These are phyloP conservation scores for Cataglyphis albicans DNA, from an alignment of 2,888 invertebrate genomes.

Conservation along the genomic window DNA sequence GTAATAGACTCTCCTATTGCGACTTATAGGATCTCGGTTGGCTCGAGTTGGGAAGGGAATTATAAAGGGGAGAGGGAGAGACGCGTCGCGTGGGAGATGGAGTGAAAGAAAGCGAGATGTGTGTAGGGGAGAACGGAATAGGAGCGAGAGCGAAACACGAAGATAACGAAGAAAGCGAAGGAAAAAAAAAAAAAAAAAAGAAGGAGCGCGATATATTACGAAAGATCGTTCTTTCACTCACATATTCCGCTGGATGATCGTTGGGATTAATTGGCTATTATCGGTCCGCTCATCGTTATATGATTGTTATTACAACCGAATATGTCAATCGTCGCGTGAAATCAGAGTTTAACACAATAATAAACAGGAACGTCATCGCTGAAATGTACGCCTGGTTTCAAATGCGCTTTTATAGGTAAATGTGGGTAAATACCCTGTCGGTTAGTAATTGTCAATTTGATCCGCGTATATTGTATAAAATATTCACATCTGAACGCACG, in stretches of 20 bases:
- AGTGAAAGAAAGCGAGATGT: slow-evolving; percentile 64
- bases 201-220: slow-evolving; percentile 10
- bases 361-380: slow-evolving; percentile 55
- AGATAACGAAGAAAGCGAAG: slow-evolving; percentile 36
- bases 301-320: slow-evolving; percentile 58
- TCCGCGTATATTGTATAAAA: slow-evolving; percentile 56
- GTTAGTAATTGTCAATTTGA: slow-evolving; percentile 58
- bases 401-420: slow-evolving; percentile 49
- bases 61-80: slow-evolving; percentile 66
- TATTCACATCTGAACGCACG: slow-evolving; percentile 45
- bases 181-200: background rate
- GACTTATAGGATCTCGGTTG: slow-evolving; percentile 81
- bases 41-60: slow-evolving; percentile 73
- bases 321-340: slow-evolving; percentile 49
- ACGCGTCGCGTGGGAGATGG: slow-evolving; percentile 20
- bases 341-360: slow-evolving; percentile 60
- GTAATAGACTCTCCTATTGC: slow-evolving; percentile 82
- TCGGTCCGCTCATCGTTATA: slow-evolving; percentile 28
- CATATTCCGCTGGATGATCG: slow-evolving; percentile 48
- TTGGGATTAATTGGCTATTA: slow-evolving; percentile 50
- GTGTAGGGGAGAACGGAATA: slow-evolving; percentile 15
- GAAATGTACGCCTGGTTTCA: slow-evolving; percentile 52
- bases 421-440: slow-evolving; percentile 50
- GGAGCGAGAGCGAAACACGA: slow-evolving; percentile 24
- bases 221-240: slow-evolving; percentile 39